Evolutionary conservation across 1,140 invertebrate genomes (phyloP).

Genomic region (Brachionus calyciflorus): DNA sequence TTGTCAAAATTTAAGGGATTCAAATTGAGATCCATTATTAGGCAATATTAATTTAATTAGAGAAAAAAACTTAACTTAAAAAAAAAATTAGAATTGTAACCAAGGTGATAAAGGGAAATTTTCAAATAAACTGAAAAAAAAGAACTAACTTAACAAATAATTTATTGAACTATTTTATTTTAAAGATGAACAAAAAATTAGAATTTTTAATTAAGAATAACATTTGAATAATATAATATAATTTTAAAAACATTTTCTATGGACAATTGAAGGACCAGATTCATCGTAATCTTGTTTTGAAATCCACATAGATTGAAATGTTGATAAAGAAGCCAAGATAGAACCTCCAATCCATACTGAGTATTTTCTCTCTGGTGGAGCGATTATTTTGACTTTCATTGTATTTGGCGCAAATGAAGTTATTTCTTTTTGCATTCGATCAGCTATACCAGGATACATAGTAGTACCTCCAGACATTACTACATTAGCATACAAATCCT

Average conservation of each 20-base stretch:
- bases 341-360: constrained; percentile 61
- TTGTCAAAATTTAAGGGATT: too few species aligned
- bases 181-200: background rate
- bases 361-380: constrained; percentile 62
- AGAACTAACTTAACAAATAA: too few species aligned
- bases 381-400: constrained; percentile 62
- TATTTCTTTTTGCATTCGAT: constrained; percentile 64
- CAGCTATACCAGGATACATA: constrained; percentile 64
- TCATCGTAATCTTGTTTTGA: constrained; percentile 92
- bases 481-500: constrained; percentile 61
- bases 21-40: too few species aligned
- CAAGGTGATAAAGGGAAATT: too few species aligned
- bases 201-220: constrained; percentile 66
- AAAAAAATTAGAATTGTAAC: too few species aligned
- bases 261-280: constrained; percentile 84
- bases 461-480: constrained; percentile 64
- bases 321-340: constrained; percentile 64
- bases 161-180: background rate
- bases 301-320: constrained; percentile 72
- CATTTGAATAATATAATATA: constrained; percentile 59
- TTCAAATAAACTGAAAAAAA: too few species aligned
- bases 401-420: constrained; percentile 62
- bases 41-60: too few species aligned
- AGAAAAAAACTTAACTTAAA: too few species aligned
- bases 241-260: constrained; percentile 87